Percentiles rank a stretch among this genome's conserved stretches.
phyloP scores from a whole-genome alignment of 2,888 invertebrate species.

The Mythimna impura region DNA sequence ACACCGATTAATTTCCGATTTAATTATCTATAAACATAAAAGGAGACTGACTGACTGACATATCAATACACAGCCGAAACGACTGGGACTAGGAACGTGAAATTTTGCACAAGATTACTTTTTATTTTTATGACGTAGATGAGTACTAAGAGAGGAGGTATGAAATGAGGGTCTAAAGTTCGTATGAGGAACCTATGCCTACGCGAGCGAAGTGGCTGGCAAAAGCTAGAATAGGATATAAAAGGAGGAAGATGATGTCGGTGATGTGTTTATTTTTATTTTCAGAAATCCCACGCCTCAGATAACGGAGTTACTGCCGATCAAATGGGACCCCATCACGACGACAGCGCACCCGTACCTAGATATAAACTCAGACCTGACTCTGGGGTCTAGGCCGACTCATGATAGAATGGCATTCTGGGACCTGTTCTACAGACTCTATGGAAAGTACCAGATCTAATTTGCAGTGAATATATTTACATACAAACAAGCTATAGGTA shows the following conservation, averaged over 20 bases:
- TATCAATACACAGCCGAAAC: too few species aligned
- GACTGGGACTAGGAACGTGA: too few species aligned
- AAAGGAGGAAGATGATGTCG: background rate
- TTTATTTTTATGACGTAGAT: too few species aligned
- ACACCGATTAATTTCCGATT: too few species aligned
- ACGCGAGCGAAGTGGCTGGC: too few species aligned
- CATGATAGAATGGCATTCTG: constrained; percentile 61
- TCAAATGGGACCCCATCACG: constrained; percentile 64
- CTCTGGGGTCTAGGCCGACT: constrained; percentile 31
- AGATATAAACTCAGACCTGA: constrained; percentile 54
- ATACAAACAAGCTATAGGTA: background rate
- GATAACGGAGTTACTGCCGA: constrained; percentile 56
- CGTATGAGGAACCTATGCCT: too few species aligned
- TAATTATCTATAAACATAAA: too few species aligned
- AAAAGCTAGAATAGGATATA: background rate
- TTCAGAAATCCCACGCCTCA: constrained; percentile 65
- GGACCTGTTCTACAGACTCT: constrained; percentile 66
- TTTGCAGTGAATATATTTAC: background rate
- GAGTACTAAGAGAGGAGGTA: too few species aligned
- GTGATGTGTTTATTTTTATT: background rate
- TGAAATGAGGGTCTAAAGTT: too few species aligned
- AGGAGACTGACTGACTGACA: too few species aligned
- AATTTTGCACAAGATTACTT: too few species aligned
- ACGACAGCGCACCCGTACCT: constrained; percentile 50
- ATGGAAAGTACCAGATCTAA: constrained; percentile 48